A percentile compares a stretch with the other conserved stretches of the same genome.
Evolutionary conservation across 2,888 invertebrate genomes (phyloP).

Genomic region (Hedychridium roseum): DNA sequence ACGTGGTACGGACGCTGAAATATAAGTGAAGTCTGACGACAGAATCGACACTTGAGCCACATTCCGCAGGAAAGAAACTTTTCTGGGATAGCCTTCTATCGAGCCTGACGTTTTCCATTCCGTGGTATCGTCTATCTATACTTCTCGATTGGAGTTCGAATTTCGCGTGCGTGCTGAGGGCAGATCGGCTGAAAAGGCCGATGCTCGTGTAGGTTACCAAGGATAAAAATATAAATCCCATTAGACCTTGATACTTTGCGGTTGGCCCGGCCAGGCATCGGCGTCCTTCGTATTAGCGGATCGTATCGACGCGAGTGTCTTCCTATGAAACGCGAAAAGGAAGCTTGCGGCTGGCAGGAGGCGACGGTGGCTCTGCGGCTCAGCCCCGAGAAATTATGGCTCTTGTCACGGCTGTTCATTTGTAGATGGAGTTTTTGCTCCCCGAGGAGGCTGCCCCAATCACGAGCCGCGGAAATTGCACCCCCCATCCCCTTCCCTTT

Average conservation of each 20-base stretch:
- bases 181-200: no score
- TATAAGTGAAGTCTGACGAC: conserved; percentile 18
- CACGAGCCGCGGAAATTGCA: conserved; percentile 76
- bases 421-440: conserved; percentile 76
- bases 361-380: conserved; percentile 54
- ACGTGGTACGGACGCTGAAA: conserved; percentile 12
- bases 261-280: conserved; percentile 22
- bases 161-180: conserved; percentile 4
- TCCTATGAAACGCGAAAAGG: conserved; percentile 27
- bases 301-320: conserved; percentile 32
- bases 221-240: no score
- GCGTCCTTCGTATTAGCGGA: conserved; percentile 31
- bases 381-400: conserved; percentile 71
- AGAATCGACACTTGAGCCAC: conserved; percentile 25
- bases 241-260: no score
- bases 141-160: conserved; percentile 5
- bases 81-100: conserved; percentile 19
- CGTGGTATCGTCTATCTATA: conserved; percentile 28
- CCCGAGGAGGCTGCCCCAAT: conserved; percentile 72
- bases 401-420: conserved; percentile 77
- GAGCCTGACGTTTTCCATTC: conserved; percentile 21
- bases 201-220: no score
- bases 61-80: conserved; percentile 17
- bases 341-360: conserved; percentile 49
- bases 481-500: conserved; percentile 50